Conservation (phyloP, 2,113 vertebrate species). For the Lophura nycthemera region DNA sequence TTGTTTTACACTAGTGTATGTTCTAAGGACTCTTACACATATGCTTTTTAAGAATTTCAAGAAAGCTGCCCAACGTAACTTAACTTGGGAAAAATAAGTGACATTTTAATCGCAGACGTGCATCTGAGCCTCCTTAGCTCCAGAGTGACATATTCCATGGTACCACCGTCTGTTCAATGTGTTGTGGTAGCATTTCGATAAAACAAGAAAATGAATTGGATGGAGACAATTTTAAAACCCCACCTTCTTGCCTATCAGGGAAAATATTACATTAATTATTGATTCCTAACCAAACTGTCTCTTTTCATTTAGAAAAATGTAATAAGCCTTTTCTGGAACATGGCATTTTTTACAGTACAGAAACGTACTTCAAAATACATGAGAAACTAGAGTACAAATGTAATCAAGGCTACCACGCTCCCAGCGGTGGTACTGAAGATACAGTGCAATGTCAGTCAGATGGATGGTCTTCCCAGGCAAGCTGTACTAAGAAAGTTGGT, state of each 20-base stretch:
- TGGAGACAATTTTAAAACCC: not conserved
- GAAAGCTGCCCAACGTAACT: not conserved
- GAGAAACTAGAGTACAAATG: constrained; percentile 72
- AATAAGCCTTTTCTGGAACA: constrained; percentile 69
- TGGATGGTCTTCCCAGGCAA: constrained; percentile 76
- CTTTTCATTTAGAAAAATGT: constrained; percentile 73
- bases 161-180: not conserved
- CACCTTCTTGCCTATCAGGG: not conserved
- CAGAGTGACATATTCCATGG: not conserved
- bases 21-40: not conserved
- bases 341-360: constrained; percentile 56
- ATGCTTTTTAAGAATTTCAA: not conserved
- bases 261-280: not conserved
- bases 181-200: not conserved
- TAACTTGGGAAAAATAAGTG: not conserved
- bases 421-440: constrained; percentile 35
- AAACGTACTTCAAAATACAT: constrained; percentile 65
- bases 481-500: constrained; percentile 66
- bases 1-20: not conserved
- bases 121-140: not conserved
- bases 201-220: not conserved
- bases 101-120: not conserved
- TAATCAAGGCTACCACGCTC: constrained; percentile 63
- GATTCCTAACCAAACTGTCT: not conserved
- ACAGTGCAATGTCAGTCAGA: constrained; percentile 57